Conservation (phyloP, 2,888 invertebrate species). For the Andrena hattorfiana region DNA sequence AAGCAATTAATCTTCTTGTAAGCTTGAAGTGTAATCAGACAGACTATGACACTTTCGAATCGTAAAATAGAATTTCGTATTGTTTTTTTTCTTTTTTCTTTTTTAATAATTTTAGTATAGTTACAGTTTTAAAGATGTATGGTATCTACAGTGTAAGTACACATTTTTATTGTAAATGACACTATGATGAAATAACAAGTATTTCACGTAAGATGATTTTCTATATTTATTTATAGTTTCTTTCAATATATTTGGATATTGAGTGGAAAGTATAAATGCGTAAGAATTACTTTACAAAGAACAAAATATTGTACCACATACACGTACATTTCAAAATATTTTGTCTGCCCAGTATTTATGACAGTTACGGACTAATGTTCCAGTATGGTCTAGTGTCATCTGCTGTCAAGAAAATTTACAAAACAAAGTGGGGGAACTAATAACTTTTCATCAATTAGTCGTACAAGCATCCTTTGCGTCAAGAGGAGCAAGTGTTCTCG, state of each 20-base stretch:
- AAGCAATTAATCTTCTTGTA: constrained; percentile 11
- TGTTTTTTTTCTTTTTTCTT: constrained; percentile 23
- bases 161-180: constrained; percentile 52
- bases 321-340: constrained; percentile 64
- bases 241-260: constrained; percentile 63
- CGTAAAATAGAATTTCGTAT: constrained; percentile 46
- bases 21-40: constrained; percentile 29
- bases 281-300: constrained; percentile 63
- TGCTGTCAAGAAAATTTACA: constrained; percentile 67
- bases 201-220: constrained; percentile 66
- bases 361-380: constrained; percentile 41
- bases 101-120: constrained; percentile 52
- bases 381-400: constrained; percentile 59
- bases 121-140: constrained; percentile 45
- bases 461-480: constrained; percentile 18
- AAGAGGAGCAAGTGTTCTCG: background rate
- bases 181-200: constrained; percentile 59
- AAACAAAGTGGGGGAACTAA: constrained; percentile 58
- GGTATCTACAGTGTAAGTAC: constrained; percentile 63
- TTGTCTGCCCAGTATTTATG: constrained; percentile 49
- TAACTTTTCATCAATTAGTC: constrained; percentile 48
- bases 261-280: constrained; percentile 66
- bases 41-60: constrained; percentile 50
- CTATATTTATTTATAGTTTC: constrained; percentile 68
- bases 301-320: constrained; percentile 52